Evolutionary conservation across 1,140 invertebrate genomes (phyloP).

Genomic region (Bombus superbus): DNA sequence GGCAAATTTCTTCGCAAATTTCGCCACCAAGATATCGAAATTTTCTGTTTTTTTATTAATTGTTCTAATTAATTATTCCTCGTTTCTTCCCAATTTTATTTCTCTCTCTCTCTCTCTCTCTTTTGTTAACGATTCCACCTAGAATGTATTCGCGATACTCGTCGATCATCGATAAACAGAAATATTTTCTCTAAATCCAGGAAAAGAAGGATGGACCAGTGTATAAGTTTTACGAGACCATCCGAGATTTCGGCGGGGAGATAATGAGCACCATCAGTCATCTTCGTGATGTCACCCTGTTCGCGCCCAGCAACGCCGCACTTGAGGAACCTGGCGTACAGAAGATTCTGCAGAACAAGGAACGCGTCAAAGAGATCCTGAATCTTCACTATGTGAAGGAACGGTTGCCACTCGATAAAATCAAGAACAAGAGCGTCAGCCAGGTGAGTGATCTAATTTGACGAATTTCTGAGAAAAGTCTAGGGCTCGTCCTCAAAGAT

Average conservation of each 20-base stretch:
- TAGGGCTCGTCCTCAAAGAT: too few relatives aligned
- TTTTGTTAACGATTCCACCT: constrained; percentile 38
- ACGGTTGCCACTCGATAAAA: constrained; percentile 89
- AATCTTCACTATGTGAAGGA: constrained; percentile 91
- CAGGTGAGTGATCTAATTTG: constrained; percentile 83
- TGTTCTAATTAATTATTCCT: background rate
- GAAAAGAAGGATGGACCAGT: constrained; percentile 92
- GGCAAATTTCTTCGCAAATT: constrained; percentile 20
- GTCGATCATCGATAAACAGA: constrained; percentile 56
- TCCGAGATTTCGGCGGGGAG: constrained; percentile 88
- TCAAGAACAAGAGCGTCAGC: constrained; percentile 87
- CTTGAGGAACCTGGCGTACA: constrained; percentile 87
- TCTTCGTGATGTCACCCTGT: constrained; percentile 90
- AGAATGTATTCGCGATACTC: background rate
- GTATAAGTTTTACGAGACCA: constrained; percentile 91
- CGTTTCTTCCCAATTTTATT: constrained; percentile 22
- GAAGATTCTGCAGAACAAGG: constrained; percentile 87
- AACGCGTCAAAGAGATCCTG: constrained; percentile 89
- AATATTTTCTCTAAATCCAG: constrained; percentile 76
- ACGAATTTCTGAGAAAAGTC: background rate
- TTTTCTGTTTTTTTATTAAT: background rate
- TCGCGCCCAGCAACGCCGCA: constrained; percentile 95
- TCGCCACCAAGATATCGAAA: background rate
- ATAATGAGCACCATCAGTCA: constrained; percentile 89
- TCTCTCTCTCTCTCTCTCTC: background rate